These are phyloP conservation scores for Sula dactylatra DNA, from an alignment of 2,113 vertebrate species.

Conservation along the genomic window DNA sequence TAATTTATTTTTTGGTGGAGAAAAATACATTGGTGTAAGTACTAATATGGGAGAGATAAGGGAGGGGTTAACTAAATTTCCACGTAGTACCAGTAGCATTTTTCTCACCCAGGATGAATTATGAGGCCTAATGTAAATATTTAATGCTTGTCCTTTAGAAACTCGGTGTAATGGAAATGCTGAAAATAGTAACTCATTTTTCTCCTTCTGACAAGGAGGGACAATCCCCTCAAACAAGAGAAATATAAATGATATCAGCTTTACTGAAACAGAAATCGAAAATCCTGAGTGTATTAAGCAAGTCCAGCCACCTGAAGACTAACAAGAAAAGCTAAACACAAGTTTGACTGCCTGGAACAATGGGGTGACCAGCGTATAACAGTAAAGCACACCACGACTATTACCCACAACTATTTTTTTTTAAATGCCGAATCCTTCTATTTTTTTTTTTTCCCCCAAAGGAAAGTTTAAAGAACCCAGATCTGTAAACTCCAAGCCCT, in stretches of 20 bases:
- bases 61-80: not conserved
- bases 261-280: not conserved
- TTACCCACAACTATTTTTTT: fast-evolving
- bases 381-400: not conserved
- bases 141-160: not conserved
- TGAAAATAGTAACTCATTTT: not conserved
- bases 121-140: not conserved
- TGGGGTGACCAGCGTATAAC: fast-evolving
- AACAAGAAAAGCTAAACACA: not conserved
- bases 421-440: not conserved
- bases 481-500: not conserved
- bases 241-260: not conserved
- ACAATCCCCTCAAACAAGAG: not conserved
- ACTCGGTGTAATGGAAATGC: not conserved
- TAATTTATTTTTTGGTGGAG: not conserved
- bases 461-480: not conserved
- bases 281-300: not conserved
- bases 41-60: not conserved
- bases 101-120: not conserved
- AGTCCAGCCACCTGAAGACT: not conserved
- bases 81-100: not conserved
- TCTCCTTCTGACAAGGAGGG: not conserved
- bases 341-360: not conserved
- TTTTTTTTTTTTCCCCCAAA: not conserved
- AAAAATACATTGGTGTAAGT: not conserved